These are phyloP conservation scores for Autographa gamma DNA, from an alignment of 2,888 invertebrate species.

Conservation along the genomic window DNA sequence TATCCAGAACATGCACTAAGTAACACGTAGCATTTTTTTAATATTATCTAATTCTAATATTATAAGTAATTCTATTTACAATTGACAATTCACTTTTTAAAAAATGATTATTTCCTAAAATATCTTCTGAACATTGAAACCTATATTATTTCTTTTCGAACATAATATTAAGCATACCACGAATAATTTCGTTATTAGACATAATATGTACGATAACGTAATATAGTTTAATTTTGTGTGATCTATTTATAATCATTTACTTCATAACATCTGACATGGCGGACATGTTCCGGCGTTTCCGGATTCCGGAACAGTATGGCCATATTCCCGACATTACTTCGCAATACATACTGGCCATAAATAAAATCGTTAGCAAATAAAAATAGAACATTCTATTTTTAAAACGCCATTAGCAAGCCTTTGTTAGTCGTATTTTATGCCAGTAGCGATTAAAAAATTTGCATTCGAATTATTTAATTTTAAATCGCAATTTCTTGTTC, in stretches of 20 bases:
- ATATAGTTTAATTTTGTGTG: background rate
- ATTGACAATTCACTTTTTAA: too few relatives aligned
- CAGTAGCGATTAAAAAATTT: background rate
- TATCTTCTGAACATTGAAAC: too few relatives aligned
- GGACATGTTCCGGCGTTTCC: conserved; percentile 15
- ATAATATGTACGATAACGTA: background rate
- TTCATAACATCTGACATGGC: background rate
- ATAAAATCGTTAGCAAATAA: background rate
- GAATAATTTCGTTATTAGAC: background rate
- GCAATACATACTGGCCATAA: background rate
- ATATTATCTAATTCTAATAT: too few relatives aligned
- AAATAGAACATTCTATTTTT: background rate
- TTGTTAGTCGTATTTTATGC: background rate
- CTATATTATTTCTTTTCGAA: too few relatives aligned
- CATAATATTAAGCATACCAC: background rate
- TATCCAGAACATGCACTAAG: too few relatives aligned
- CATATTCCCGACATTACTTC: background rate
- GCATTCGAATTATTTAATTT: too few relatives aligned
- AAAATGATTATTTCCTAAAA: too few relatives aligned
- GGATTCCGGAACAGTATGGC: background rate
- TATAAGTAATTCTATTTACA: too few relatives aligned
- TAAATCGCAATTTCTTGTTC: too few relatives aligned
- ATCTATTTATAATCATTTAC: conserved; percentile 8
- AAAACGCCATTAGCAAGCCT: background rate
- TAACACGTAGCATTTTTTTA: too few relatives aligned